Base-by-base conservation (phyloP, 2,113 vertebrate species). In the Dissostichus mawsoni region DNA sequence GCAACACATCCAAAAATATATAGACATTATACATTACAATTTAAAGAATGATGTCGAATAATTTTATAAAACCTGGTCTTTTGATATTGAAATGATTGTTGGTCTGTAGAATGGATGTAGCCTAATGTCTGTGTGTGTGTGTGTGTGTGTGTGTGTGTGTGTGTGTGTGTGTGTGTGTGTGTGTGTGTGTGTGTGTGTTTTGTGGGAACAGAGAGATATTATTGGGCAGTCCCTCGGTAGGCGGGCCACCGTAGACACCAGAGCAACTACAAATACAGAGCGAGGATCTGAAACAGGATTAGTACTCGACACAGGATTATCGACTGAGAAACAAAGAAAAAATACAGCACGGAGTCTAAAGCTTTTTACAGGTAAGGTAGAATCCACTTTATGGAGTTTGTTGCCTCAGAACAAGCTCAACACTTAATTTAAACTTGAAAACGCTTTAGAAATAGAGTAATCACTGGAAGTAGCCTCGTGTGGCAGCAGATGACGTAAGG, bases 341-440 rank as follows among this genome's bases (percentile, higher is more conserved):
- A 8, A 57, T 12, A n/a, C 25, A 0, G 33, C 61, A 76, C 63
- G 74, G 72, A 84, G 0, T 63, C 3, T 36, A 44, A 9, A 14
- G 14, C 5, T 11, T 52, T 48, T 18, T 11, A 2, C 3, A 91
- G 90, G 92, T 93, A 91, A 76, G 17, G 1, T 12, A 3, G 6
- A 12, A 41, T 48, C 74, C 25, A 47, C 13, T 52, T 29, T 0
- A 5, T 11, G 0, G 3, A 63, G 2, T 63, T 50, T 29, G 6
- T 2, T 1, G n/a, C 5, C 33, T 10, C 11, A 20, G 10, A 50
- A 8, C 3, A 57, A 25, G 13, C 17, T 33, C 0, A 8, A 4
- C 23, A 3, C 1, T 50, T 12, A 9, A 51, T 5, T 57, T 10
- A 11, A 50, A 14, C 13, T 23, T 17, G 1, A 56, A 29, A 56